These are phyloP conservation scores for Episyrphus balteatus DNA, from an alignment of 1,140 invertebrate species.

Conservation along the genomic window DNA sequence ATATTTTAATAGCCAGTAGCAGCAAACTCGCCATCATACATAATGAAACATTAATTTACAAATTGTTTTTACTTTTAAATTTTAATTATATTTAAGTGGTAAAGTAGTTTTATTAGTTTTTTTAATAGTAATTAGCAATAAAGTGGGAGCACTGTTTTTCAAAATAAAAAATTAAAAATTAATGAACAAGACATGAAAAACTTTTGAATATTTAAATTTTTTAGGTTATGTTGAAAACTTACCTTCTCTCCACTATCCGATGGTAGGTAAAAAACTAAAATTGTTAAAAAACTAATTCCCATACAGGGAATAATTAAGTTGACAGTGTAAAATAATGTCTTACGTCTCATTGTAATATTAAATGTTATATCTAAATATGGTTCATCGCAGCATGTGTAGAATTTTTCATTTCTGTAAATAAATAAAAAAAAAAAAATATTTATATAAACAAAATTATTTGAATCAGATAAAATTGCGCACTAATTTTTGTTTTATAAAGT, in stretches of 20 bases:
- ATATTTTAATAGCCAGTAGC: too few species aligned
- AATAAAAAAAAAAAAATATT: slow-evolving; percentile 1
- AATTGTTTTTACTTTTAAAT: too few species aligned
- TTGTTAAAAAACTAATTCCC: slow-evolving; percentile 96
- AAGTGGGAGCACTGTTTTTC: slow-evolving; percentile 21
- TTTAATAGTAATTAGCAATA: slow-evolving; percentile 5
- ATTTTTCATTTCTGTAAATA: slow-evolving; percentile 73
- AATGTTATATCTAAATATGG: slow-evolving; percentile 97
- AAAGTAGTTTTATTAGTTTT: too few species aligned
- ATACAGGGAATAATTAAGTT: slow-evolving; percentile 96
- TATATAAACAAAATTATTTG: too few species aligned
- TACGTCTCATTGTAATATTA: slow-evolving; percentile 94
- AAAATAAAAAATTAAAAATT: not conserved
- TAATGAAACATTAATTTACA: too few species aligned
- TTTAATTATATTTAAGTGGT: too few species aligned
- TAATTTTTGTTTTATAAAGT: not conserved
- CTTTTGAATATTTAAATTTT: not conserved
- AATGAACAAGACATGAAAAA: not conserved
- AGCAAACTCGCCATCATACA: too few species aligned
- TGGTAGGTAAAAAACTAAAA: slow-evolving; percentile 96
- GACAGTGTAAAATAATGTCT: slow-evolving; percentile 95
- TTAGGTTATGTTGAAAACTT: slow-evolving; percentile 27
- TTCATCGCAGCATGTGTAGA: slow-evolving; percentile 94
- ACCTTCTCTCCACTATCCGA: slow-evolving; percentile 99
- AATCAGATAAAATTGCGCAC: too few species aligned